phyloP scores from a whole-genome alignment of 2,113 vertebrate genomes.

The Symphodus melops region DNA sequence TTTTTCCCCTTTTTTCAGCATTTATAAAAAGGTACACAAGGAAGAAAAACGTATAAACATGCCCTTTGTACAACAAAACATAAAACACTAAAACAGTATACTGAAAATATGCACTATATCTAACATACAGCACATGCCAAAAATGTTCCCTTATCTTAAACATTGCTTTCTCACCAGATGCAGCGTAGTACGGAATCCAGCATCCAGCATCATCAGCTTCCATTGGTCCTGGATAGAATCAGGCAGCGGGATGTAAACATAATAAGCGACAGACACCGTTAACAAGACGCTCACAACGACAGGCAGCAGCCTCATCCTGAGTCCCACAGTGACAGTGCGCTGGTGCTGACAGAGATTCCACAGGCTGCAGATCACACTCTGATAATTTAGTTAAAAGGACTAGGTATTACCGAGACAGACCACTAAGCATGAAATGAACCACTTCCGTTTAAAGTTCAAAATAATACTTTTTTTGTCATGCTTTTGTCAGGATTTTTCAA shows the following conservation, averaged over 20 bases:
- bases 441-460: slow-evolving; percentile 50
- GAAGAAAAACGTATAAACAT: no score
- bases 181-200: slow-evolving; percentile 37
- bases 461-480: slow-evolving; percentile 14
- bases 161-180: slow-evolving; percentile 63
- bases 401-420: not conserved
- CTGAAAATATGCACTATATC: no score
- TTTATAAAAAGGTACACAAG: no score
- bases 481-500: no score
- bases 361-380: not conserved
- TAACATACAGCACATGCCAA: not conserved
- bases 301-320: slow-evolving; percentile 63
- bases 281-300: slow-evolving; percentile 42
- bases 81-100: no score
- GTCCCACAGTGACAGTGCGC: not conserved
- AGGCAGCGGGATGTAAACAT: slow-evolving; percentile 74
- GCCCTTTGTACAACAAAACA: no score
- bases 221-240: slow-evolving; percentile 70
- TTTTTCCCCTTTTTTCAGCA: no score
- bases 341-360: not conserved
- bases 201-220: slow-evolving; percentile 74
- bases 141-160: no score
- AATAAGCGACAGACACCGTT: slow-evolving; percentile 81
- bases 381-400: not conserved
- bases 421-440: no score